Evolutionary conservation across 2,888 invertebrate species (phyloP), one percentile per base, ranked within the genome.

Genomic region (Clistopyga incitator): DNA sequence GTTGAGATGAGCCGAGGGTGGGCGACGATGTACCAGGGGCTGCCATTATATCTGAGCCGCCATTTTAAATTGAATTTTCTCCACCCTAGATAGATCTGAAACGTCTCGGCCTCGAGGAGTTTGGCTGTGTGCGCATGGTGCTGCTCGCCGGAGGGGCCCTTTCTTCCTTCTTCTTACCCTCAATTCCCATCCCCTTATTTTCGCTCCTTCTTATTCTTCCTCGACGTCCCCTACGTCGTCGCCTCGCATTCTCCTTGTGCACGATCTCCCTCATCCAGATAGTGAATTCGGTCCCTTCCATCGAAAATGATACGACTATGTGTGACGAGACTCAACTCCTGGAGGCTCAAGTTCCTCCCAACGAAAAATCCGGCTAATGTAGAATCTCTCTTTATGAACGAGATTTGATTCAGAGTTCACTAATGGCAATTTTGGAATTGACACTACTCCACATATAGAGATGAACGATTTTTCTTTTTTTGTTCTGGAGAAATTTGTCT

Each of bases 1-100:
- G 91, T 91, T 91, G 91, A 91, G 92, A 91, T 90, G 90, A 90
- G 91, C 90, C 89, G 90, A 82, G 90, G 90, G 88, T 88, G 90
- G 89, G 90, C 89, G 91, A 91, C 90, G 91, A 91, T 90, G 91
- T 92, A 92, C 92, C 92, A 90, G 92, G 91, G 92, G 91, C 92
- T 92, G 91, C 92, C 92, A 92, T 92, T 92, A 92, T 92, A 92
- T 92, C 92, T 92, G 91, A 92, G 92, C 92, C 92, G 92, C 92
- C 92, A 92, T 92, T 92, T 92, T 92, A 92, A 92, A 92, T 92
- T 91, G 90, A 92, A 92, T 92, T 92, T 92, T 92, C 91, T 92
- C 91, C 91, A 91, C 92, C 92, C 92, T 91, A 91, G 91, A 91
- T 92, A 92, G 92, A 91, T 92, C 92, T 90, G 91, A 92, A 91